Conservation (phyloP, 2,113 vertebrate genomes). For the Sardina pilchardus region DNA sequence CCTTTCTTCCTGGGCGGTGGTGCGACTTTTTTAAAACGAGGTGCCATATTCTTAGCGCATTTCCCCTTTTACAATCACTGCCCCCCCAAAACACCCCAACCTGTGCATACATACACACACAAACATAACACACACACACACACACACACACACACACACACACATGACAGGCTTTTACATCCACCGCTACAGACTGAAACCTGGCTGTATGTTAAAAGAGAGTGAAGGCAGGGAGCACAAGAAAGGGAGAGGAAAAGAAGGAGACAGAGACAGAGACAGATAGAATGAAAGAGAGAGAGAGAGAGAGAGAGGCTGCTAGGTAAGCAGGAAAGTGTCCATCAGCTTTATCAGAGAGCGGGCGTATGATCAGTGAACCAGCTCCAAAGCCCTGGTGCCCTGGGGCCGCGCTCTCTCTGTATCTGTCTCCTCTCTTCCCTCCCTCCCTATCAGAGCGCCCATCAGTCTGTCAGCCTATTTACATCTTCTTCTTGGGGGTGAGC, state of each 20-base stretch:
- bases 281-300: not conserved
- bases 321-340: not conserved
- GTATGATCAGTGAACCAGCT: slow-evolving; percentile 32
- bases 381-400: slow-evolving; percentile 25
- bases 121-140: slow-evolving; percentile 24
- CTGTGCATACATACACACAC: slow-evolving; percentile 29
- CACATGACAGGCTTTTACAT: not conserved
- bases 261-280: not conserved
- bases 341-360: not conserved
- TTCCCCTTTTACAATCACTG: slow-evolving; percentile 30
- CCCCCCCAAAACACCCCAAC: not conserved
- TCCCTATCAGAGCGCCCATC: not conserved
- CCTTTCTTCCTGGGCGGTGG: slow-evolving; percentile 39
- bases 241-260: not conserved
- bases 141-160: slow-evolving; percentile 4
- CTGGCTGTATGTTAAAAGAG: not conserved
- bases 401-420: not conserved
- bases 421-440: not conserved
- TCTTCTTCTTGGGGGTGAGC: not conserved
- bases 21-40: slow-evolving; percentile 38
- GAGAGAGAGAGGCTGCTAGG: not conserved
- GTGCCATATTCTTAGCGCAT: slow-evolving; percentile 27
- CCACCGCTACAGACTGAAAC: not conserved
- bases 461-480: not conserved
- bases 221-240: not conserved